Conservation (phyloP, 2,113 vertebrate genomes). For the Heteronetta atricapilla region DNA sequence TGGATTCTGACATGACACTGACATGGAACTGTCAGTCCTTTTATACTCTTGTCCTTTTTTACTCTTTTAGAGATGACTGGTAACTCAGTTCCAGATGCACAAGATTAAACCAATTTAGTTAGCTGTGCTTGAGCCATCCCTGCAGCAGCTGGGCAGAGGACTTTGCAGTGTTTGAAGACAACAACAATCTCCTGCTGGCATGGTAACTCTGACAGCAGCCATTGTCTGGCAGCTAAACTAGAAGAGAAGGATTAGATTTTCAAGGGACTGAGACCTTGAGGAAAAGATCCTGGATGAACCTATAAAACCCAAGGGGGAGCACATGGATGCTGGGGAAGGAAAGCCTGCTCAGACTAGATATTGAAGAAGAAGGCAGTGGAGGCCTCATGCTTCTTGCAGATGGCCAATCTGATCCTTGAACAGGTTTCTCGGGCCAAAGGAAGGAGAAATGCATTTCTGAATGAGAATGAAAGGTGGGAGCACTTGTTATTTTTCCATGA, state of each 20-base stretch:
- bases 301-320: background rate
- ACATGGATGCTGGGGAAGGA: background rate
- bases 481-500: background rate
- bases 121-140: background rate
- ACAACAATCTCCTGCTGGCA: background rate
- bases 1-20: background rate
- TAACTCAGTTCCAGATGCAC: background rate
- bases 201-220: background rate
- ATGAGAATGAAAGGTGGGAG: background rate
- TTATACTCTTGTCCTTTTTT: background rate
- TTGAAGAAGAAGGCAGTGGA: background rate
- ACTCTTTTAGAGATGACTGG: background rate
- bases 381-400: background rate
- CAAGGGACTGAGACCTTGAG: background rate
- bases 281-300: background rate
- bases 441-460: background rate
- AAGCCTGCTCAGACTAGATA: background rate
- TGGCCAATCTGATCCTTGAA: background rate
- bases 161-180: background rate
- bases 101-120: constrained; percentile 37
- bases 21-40: too few relatives aligned
- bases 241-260: background rate
- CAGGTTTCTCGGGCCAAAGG: background rate
- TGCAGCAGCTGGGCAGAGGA: background rate
- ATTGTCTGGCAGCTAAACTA: background rate